phyloP scores from a whole-genome alignment of 23 tunicate species.

The Oikopleura dioica region DNA sequence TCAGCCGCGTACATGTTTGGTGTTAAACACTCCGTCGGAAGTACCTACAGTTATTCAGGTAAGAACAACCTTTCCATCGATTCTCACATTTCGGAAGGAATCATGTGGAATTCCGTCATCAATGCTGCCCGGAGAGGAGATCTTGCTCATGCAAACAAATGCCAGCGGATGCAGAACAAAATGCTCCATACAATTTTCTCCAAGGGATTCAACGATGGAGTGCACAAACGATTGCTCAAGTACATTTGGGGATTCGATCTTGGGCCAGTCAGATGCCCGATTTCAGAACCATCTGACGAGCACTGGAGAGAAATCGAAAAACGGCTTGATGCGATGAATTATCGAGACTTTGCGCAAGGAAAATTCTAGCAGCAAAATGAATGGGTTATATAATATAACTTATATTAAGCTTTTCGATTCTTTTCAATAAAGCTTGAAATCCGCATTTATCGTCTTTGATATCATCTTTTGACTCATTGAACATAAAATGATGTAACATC shows the following conservation, averaged over 20 bases:
- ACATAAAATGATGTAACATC: too few species aligned
- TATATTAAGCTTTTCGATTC: too few species aligned
- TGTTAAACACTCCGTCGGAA: slow-evolving; percentile 35
- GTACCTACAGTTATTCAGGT: slow-evolving; percentile 71
- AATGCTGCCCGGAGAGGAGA: background rate
- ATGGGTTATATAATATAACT: too few species aligned
- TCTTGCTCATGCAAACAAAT: background rate
- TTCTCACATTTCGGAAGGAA: too few species aligned
- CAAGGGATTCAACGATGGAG: background rate
- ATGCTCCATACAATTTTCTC: background rate
- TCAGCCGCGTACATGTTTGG: slow-evolving; percentile 35
- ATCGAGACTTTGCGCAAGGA: background rate
- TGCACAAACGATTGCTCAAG: background rate
- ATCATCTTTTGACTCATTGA: too few species aligned
- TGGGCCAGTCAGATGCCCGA: background rate
- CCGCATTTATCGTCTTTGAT: too few species aligned
- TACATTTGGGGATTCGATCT: background rate
- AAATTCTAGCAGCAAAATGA: background rate
- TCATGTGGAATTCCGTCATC: background rate
- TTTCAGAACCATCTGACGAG: background rate
- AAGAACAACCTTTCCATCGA: slow-evolving; percentile 22
- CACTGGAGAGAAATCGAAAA: background rate
- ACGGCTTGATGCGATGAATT: background rate
- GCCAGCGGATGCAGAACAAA: background rate
- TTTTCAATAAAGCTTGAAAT: too few species aligned